Evolutionary conservation across 2,797 vertebrate genomes (phyloP), one percentile per base, ranked within the genome.

Genomic region (Eurystomus glaucurus): DNA sequence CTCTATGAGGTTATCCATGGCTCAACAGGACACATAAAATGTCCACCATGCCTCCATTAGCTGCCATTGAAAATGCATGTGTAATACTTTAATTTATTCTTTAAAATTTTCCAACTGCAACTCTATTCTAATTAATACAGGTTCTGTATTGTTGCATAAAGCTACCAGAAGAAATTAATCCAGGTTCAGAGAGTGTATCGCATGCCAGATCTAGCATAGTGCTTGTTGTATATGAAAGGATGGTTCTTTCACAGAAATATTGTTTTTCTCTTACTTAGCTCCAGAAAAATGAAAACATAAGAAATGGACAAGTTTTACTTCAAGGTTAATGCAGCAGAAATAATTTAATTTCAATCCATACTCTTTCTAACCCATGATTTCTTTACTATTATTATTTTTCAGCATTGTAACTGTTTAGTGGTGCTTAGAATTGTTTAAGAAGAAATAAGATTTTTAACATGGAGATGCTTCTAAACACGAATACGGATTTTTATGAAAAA

Each of bases 401-500:
- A 79, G 5, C 6, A 86, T 37, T 85, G 6, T 82, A 82, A 77
- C 39, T 57, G 19, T 70, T 95, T 84, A 95, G 26, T 60, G 22
- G 22, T 68, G 71, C 39, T 64, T 74, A 69, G 62, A 93, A 57
- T 20, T 68, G 4, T 88, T 93, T 90, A 18, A 57, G 69, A 97
- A 85, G 29, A 35, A 91, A 91, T 72, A 85, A 61, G 35, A 81
- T 81, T 95, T 93, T 92, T 84, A 92, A 92, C 18, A 68, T 72
- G 37, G 23, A 90, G 3, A 3, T 64, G 35, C 45, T 91, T 33
- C 29, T 80, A 95, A 98, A 95, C 39, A 82, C 48, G 87, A 93
- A 96, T 64, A 61, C 18, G 76, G 37, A 80, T 89, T 97, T 96
- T 92, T n/a, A 75, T 45, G 95, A 98, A 96, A 93, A 22, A 85